phyloP scores from a whole-genome alignment of 92 coral and sea anemone species.

The Paragorgia papillata region DNA sequence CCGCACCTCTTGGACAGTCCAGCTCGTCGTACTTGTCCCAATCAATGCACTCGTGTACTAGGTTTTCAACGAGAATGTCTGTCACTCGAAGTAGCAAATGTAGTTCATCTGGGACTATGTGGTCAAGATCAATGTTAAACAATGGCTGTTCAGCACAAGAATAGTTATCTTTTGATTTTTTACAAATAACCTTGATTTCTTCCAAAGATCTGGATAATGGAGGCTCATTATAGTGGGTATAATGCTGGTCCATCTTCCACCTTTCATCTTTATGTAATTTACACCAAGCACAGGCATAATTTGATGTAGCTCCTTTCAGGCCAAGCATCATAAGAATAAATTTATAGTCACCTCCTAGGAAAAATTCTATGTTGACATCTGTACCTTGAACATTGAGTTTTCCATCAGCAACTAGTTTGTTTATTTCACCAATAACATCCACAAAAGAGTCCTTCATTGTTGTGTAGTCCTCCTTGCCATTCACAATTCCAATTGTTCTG shows the following conservation, averaged over 20 bases:
- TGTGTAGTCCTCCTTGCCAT: constrained; percentile 44
- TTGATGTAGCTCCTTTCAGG: constrained; percentile 48
- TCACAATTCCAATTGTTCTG: constrained; percentile 51
- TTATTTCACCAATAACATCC: constrained; percentile 2
- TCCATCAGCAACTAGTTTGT: background rate
- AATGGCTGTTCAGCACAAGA: constrained; percentile 48
- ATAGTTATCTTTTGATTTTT: constrained; percentile 45
- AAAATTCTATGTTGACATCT: constrained; percentile 35
- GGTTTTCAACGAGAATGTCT: constrained; percentile 38
- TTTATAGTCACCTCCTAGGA: constrained; percentile 56
- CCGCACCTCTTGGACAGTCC: constrained; percentile 33
- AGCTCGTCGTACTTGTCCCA: constrained; percentile 50
- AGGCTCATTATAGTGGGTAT: background rate
- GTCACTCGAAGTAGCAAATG: constrained; percentile 58
- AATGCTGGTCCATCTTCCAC: constrained; percentile 44
- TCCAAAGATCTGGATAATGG: constrained; percentile 38
- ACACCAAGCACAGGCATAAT: constrained; percentile 58
- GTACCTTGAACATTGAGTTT: background rate
- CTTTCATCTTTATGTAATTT: constrained; percentile 44
- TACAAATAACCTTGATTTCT: constrained; percentile 30
- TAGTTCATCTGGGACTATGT: constrained; percentile 51
- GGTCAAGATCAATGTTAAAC: constrained; percentile 53
- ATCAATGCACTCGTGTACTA: constrained; percentile 37
- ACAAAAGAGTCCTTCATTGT: constrained; percentile 30
- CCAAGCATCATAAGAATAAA: constrained; percentile 30